phyloP scores from a whole-genome alignment of 2,113 vertebrate species.

The Mormoops blainvillei region DNA sequence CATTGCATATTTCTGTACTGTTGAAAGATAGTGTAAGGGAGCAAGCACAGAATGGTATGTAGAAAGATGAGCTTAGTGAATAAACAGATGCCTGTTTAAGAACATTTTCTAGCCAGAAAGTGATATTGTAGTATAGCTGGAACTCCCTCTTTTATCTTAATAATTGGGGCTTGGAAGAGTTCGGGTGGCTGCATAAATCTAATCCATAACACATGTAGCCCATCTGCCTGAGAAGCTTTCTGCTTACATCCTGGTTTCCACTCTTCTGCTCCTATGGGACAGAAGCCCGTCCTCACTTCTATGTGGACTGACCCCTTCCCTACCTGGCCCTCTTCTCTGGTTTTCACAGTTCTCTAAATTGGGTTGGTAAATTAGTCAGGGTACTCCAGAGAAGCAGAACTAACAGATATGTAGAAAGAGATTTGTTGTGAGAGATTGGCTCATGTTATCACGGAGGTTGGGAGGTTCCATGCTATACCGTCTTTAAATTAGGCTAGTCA shows the following conservation, averaged over 20 bases:
- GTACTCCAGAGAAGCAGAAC: neutral
- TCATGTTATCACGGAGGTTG: neutral
- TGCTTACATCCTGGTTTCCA: neutral
- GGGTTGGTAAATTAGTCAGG: neutral
- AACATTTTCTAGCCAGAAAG: neutral
- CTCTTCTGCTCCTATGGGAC: neutral
- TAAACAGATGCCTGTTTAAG: neutral
- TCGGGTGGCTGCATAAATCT: neutral
- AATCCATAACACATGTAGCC: neutral
- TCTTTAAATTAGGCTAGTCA: neutral
- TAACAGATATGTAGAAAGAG: neutral
- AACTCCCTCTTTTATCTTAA: neutral
- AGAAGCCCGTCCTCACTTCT: neutral
- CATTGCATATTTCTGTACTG: neutral
- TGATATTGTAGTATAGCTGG: neutral
- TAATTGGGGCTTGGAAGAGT: neutral
- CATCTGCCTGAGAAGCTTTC: neutral
- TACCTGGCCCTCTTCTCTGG: neutral
- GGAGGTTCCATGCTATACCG: neutral
- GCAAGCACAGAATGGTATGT: neutral
- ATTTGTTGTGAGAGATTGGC: neutral
- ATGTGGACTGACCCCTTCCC: neutral
- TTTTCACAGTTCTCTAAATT: neutral
- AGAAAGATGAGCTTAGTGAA: neutral
- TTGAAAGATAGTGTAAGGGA: neutral